Evolutionary conservation across 2,888 invertebrate species (phyloP).

Genomic region (Strigamia transsilvanica): DNA sequence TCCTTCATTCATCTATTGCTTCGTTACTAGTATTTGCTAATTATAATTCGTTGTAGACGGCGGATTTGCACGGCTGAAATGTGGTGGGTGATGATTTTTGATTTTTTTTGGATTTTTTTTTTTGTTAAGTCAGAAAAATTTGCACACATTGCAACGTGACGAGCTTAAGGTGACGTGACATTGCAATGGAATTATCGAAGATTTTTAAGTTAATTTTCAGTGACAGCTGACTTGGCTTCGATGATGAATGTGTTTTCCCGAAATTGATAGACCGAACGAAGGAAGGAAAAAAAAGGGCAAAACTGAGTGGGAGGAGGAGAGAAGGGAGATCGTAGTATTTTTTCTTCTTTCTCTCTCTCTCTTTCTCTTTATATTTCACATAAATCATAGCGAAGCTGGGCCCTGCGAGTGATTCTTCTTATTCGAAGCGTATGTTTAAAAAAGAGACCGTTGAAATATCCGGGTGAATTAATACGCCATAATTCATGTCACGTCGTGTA

Average conservation of each 20-base stretch:
- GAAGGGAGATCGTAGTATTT: constrained; percentile 21
- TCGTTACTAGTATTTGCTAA: too few relatives aligned
- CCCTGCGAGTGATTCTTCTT: constrained; percentile 55
- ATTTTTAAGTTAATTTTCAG: constrained; percentile 57
- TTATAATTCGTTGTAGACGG: too few relatives aligned
- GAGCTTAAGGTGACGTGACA: constrained; percentile 32
- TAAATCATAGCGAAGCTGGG: constrained; percentile 57
- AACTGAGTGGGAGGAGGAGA: constrained; percentile 43
- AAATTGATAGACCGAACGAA: constrained; percentile 57
- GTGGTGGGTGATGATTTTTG: neutral
- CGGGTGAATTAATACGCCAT: constrained; percentile 57
- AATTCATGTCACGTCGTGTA: constrained; percentile 55
- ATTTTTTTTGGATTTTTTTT: neutral
- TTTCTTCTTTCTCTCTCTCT: neutral
- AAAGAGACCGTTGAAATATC: constrained; percentile 56
- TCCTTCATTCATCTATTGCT: too few relatives aligned
- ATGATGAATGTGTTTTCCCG: constrained; percentile 58
- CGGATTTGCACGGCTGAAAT: neutral
- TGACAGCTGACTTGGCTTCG: constrained; percentile 56
- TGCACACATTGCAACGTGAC: neutral
- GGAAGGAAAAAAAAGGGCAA: constrained; percentile 23
- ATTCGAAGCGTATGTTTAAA: constrained; percentile 55
- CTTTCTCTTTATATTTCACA: constrained; percentile 52
- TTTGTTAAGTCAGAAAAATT: neutral
- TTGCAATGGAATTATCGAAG: constrained; percentile 56